phyloP scores from a whole-genome alignment of 2,113 vertebrate species.

The Narcine bancroftii region DNA sequence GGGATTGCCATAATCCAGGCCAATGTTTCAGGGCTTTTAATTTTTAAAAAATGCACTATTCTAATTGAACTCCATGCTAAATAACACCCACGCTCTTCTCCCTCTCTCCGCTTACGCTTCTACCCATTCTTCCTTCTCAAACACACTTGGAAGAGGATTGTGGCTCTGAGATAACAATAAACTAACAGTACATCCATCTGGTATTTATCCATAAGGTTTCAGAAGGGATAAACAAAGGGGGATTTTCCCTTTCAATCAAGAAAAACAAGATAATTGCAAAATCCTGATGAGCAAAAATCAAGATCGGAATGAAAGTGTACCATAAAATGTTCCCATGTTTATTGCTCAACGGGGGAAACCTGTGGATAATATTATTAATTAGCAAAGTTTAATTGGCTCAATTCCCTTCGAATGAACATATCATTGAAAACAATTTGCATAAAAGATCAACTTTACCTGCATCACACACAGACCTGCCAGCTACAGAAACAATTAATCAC shows the following conservation, averaged over 20 bases:
- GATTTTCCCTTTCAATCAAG: not conserved
- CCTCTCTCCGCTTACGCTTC: too few relatives aligned
- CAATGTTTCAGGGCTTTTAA: not conserved
- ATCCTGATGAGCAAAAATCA: not conserved
- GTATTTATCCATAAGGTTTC: not conserved
- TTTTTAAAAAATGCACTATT: not conserved
- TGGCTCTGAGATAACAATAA: too few relatives aligned
- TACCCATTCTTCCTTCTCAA: too few relatives aligned
- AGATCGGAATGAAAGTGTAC: not conserved
- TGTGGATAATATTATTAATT: not conserved
- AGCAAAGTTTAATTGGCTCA: not conserved
- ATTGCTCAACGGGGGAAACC: not conserved
- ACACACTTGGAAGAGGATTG: too few relatives aligned
- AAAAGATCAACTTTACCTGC: not conserved
- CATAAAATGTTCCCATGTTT: not conserved
- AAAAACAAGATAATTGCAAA: not conserved
- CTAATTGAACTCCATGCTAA: not conserved
- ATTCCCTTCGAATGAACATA: not conserved
- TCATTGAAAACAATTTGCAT: not conserved
- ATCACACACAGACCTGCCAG: not conserved
- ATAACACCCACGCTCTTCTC: too few relatives aligned
- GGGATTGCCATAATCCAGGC: not conserved
- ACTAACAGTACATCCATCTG: too few relatives aligned
- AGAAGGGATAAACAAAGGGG: too few relatives aligned
- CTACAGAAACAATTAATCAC: not conserved